Evolutionary conservation across 1,140 invertebrate species (phyloP).

Genomic region (Thaumatotibia leucotreta): DNA sequence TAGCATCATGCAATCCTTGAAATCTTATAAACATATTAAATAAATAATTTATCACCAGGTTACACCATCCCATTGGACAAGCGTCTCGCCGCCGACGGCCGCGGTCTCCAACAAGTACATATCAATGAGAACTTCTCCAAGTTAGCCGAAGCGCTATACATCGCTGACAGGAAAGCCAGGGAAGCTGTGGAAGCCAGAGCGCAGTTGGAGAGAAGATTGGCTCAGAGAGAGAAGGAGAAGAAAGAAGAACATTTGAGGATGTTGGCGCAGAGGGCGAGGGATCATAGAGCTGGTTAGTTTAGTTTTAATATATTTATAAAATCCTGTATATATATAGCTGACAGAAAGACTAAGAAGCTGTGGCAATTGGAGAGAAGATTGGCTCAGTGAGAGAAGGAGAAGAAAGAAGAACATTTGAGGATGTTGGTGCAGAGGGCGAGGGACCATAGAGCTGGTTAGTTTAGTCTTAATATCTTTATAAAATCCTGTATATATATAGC

Average conservation of each 20-base stretch:
- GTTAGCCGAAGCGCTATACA: conserved; percentile 97
- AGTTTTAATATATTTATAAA: background rate
- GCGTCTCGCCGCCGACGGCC: conserved; percentile 97
- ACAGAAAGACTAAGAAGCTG: too few species aligned
- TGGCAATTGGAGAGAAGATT: too few species aligned
- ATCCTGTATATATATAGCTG: background rate
- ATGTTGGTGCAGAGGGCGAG: too few species aligned
- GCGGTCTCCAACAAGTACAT: conserved; percentile 97
- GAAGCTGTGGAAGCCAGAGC: conserved; percentile 98
- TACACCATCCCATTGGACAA: conserved; percentile 99
- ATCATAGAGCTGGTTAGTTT: conserved; percentile 89
- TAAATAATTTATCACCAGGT: conserved; percentile 76
- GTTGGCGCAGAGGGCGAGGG: conserved; percentile 96
- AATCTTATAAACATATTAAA: too few species aligned
- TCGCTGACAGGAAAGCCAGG: conserved; percentile 97
- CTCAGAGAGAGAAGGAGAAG: conserved; percentile 98
- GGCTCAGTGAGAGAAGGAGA: too few species aligned
- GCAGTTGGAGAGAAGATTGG: conserved; percentile 96
- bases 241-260: conserved; percentile 96
- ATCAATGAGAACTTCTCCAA: conserved; percentile 99
- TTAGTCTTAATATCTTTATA: too few species aligned
- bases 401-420: too few species aligned
- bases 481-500: too few species aligned
- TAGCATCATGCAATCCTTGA: too few species aligned
- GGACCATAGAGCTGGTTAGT: too few species aligned